phyloP scores from a whole-genome alignment of 2,888 invertebrate species.

The Zygogramma bicolorata region DNA sequence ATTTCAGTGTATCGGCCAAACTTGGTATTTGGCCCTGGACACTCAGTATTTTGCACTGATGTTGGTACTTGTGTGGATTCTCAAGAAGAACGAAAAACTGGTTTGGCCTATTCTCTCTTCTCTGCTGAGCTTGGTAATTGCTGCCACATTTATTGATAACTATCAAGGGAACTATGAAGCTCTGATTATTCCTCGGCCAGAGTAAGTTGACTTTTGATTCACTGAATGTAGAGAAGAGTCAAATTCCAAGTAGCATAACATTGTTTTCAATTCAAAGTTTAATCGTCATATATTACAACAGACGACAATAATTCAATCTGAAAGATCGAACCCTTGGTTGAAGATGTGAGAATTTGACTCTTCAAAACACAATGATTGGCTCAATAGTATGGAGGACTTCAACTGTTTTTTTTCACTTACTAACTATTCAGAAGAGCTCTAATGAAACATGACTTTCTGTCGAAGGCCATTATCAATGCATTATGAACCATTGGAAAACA shows the following conservation, averaged over 20 bases:
- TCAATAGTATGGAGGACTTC: no score
- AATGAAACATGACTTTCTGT: no score
- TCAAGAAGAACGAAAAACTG: constrained; percentile 40
- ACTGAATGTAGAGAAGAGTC: background rate
- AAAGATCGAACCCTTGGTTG: no score
- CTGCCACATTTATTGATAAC: constrained; percentile 13
- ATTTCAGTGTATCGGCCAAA: constrained; percentile 30
- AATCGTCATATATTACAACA: no score
- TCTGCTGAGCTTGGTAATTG: background rate
- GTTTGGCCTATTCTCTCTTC: constrained; percentile 22
- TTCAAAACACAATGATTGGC: no score
- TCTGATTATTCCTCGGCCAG: constrained; percentile 35
- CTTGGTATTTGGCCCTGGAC: constrained; percentile 61
- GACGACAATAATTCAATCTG: no score
- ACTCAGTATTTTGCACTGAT: constrained; percentile 58
- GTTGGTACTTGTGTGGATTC: constrained; percentile 52
- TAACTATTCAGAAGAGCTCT: no score
- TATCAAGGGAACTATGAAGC: constrained; percentile 24
- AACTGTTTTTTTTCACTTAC: no score
- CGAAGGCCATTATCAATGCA: no score
- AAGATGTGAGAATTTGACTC: no score
- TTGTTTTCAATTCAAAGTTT: no score
- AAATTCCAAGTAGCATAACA: background rate
- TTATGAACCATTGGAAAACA: no score
- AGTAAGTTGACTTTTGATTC: constrained; percentile 41